Base-by-base conservation (phyloP, 2,113 vertebrate species). In the Rafetus swinhoei region DNA sequence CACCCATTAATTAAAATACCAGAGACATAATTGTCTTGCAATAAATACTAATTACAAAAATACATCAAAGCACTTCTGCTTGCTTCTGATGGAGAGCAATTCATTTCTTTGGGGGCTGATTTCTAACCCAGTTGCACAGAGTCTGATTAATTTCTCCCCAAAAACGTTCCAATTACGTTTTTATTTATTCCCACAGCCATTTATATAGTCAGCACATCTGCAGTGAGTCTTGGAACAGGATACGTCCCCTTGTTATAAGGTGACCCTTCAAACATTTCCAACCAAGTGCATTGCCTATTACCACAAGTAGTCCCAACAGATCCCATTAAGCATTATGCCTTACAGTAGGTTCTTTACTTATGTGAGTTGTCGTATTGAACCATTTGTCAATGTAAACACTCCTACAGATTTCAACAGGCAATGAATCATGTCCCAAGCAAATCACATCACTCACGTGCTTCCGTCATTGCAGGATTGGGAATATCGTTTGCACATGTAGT, bases 1-100 rank as follows among this genome's bases (percentile, higher is more conserved):
- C 92, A 97, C 94, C 97, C 97, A 88, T 96, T 97, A 97, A 98
- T 98, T 98, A 97, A 97, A 98, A 97, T 96, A 96, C 96, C 95
- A 95, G 94, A 7, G 91, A 97, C 97, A 96, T 95, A 97, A 96
- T 94, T 74, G 91, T 95, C 96, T 96, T 29, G 62, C 94, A 96
- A 97, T 97, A 98, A 98, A 97, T 89, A 97, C 97, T 97, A 97
- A 98, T 98, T 98, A 98, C 86, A 86, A 87, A 89, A 93, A 95
- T 89, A 95, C 97, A 97, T 97, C 95, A 98, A 97, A 97, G 96
- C 81, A 35, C 86, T 84, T 97, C 88, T 89, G 91, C 96, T 94
- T 94, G 95, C 97, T 97, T 60, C 90, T 19, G 76, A 94, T 94
- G 96, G 96, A 94, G 93, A 89, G 92, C 88, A 96, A 95, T 95